Evolutionary conservation across 2,113 vertebrate species (phyloP).

Genomic region (Coptodon bakossiorum): DNA sequence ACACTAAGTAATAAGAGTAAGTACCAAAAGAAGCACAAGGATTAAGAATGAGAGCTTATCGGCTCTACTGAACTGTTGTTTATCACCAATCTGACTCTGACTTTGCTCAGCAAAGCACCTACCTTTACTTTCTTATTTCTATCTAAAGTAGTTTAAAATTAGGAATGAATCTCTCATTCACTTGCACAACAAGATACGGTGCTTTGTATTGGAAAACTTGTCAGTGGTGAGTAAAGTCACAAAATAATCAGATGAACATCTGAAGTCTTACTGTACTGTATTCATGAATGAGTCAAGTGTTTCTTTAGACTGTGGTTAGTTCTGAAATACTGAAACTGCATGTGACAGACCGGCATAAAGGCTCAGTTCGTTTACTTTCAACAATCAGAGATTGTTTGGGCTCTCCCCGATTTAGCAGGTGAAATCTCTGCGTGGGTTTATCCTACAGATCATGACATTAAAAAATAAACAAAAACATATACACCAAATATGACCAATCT

Average conservation of each 20-base stretch:
- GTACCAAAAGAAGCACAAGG: neutral
- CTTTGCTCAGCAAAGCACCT: neutral
- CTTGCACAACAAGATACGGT: neutral
- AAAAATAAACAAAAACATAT: neutral
- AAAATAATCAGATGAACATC: neutral
- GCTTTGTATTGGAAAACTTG: neutral
- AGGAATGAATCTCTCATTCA: neutral
- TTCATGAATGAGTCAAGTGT: neutral
- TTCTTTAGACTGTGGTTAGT: conserved; percentile 3
- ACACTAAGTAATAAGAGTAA: neutral
- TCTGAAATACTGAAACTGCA: neutral
- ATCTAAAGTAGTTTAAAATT: neutral
- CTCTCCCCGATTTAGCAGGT: neutral
- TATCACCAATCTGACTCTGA: neutral
- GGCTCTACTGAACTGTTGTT: neutral
- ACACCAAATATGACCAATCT: neutral
- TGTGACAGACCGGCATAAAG: neutral
- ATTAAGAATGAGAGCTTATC: neutral
- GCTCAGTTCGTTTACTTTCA: neutral
- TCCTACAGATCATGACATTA: neutral
- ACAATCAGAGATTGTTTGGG: neutral
- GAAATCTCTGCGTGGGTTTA: neutral
- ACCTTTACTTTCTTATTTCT: neutral
- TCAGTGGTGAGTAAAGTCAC: neutral
- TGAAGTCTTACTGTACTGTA: conserved; percentile 10